These are phyloP conservation scores for Catagonus wagneri DNA, from an alignment of 2,113 vertebrate species.

Conservation along the genomic window DNA sequence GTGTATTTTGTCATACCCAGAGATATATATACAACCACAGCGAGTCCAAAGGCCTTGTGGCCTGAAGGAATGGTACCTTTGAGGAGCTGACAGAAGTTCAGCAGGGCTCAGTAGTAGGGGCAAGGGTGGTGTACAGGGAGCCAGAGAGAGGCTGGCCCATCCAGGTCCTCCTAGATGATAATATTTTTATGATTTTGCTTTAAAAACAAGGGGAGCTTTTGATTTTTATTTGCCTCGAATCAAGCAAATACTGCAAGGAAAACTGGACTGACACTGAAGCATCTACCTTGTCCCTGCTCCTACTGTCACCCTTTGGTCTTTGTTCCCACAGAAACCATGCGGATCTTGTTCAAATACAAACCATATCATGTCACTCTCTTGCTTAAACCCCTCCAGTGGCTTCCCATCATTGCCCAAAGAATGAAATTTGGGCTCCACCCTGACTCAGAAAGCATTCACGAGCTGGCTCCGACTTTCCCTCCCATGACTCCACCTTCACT, in stretches of 20 bases:
- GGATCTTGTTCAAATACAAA: slow-evolving; percentile 33
- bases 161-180: not conserved
- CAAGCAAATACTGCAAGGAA: not conserved
- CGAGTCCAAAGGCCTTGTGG: not conserved
- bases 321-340: not conserved
- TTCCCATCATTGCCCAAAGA: not conserved
- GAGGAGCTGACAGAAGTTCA: not conserved
- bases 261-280: slow-evolving; percentile 18
- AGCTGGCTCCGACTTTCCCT: not conserved
- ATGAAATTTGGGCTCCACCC: not conserved
- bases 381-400: not conserved
- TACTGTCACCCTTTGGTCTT: not conserved
- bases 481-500: not conserved
- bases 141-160: not conserved
- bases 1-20: slow-evolving; percentile 17
- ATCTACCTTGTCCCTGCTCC: not conserved
- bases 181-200: slow-evolving; percentile 8
- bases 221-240: slow-evolving; percentile 11
- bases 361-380: not conserved
- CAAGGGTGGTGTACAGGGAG: not conserved
- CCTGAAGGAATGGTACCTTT: not conserved
- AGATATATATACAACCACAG: slow-evolving; percentile 31
- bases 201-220: not conserved
- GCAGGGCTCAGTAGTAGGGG: not conserved
- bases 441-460: not conserved